These are phyloP conservation scores for Himalopsyche tibetana DNA, from an alignment of 2,888 invertebrate species.

Conservation along the genomic window DNA sequence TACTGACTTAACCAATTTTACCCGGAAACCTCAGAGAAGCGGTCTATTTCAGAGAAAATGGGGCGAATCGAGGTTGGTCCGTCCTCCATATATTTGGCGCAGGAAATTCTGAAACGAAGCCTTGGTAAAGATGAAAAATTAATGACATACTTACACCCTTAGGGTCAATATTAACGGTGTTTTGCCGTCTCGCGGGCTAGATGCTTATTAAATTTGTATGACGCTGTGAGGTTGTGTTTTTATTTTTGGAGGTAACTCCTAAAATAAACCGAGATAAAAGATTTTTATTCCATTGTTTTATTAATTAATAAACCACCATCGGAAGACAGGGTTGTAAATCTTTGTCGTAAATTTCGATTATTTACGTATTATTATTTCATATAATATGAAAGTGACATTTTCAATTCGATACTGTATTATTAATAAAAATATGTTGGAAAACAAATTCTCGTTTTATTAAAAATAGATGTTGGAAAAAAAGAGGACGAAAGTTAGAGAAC, in stretches of 20 bases:
- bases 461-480: no score
- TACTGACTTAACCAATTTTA: constrained; percentile 17
- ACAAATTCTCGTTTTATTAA: no score
- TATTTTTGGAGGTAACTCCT: neutral
- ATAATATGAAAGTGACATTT: no score
- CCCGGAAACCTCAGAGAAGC: neutral
- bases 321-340: neutral
- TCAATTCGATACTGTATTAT: no score
- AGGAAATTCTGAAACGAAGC: constrained; percentile 9
- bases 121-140: constrained; percentile 36
- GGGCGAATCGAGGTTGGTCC: constrained; percentile 5
- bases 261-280: constrained; percentile 2
- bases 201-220: constrained; percentile 27
- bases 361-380: neutral
- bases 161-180: constrained; percentile 28
- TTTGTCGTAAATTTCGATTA: neutral
- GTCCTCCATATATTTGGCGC: constrained; percentile 25
- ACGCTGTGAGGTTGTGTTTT: constrained; percentile 14
- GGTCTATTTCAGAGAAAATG: neutral
- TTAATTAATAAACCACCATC: neutral
- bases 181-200: neutral
- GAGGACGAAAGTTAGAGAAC: no score
- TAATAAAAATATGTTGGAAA: no score
- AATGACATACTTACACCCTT: constrained; percentile 44
- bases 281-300: neutral